Percentiles rank a stretch among this genome's conserved stretches.
Conservation (phyloP, 2,888 invertebrate species). For the Lepidonotus clava region DNA sequence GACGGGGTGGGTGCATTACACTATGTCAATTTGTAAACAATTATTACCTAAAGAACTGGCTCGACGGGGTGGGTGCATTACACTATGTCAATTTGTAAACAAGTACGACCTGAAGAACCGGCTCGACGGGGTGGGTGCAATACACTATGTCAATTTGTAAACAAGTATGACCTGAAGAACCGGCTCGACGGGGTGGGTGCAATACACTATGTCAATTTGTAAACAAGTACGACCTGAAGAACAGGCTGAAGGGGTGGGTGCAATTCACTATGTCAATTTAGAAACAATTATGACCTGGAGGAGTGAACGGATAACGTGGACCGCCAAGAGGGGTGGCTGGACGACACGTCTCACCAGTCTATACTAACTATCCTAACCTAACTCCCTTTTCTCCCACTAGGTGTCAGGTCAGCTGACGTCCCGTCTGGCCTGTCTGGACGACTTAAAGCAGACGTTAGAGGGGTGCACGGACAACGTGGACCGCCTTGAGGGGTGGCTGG, state of each 20-base stretch:
- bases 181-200: too few relatives aligned
- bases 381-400: conserved; percentile 61
- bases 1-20: conserved; percentile 70
- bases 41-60: conserved; percentile 58
- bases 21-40: not conserved
- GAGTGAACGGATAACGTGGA: conserved; percentile 63
- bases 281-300: too few relatives aligned
- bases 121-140: conserved; percentile 72
- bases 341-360: conserved; percentile 62
- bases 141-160: not conserved
- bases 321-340: conserved; percentile 76
- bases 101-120: conserved; percentile 54
- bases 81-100: not conserved
- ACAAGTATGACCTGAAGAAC: not conserved
- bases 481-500: conserved; percentile 76
- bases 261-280: too few relatives aligned
- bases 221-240: too few relatives aligned
- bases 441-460: conserved; percentile 88
- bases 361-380: too few relatives aligned
- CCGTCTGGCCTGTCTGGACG: conserved; percentile 83
- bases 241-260: too few relatives aligned
- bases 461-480: conserved; percentile 87
- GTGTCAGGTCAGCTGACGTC: conserved; percentile 70
- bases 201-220: too few relatives aligned
- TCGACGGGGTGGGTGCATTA: conserved; percentile 71